Percentiles rank a stretch among this genome's conserved stretches.
Evolutionary conservation across 1,140 invertebrate genomes (phyloP).

Genomic region (Tachypleus tridentatus): DNA sequence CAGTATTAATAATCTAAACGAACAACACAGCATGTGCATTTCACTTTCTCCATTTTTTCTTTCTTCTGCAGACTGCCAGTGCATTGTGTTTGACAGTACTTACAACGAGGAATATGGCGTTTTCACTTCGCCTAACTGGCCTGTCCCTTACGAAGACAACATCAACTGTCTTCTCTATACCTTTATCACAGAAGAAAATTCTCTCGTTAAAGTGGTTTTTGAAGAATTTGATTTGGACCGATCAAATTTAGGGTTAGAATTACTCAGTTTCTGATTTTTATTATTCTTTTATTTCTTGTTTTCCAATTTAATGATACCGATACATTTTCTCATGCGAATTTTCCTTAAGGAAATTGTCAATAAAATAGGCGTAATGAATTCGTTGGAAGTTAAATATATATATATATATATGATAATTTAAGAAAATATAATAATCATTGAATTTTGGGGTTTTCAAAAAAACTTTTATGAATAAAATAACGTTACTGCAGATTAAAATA

Average conservation of each 20-base stretch:
- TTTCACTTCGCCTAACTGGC: constrained; percentile 71
- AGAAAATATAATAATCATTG: too few species aligned
- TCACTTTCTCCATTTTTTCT: too few species aligned
- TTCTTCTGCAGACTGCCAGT: constrained; percentile 53
- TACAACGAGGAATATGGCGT: constrained; percentile 61
- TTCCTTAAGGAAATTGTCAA: background rate
- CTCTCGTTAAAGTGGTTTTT: constrained; percentile 69
- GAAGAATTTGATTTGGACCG: constrained; percentile 50
- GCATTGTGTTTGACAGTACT: constrained; percentile 62
- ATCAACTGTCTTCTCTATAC: constrained; percentile 73
- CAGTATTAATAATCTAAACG: too few species aligned
- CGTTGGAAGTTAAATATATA: background rate
- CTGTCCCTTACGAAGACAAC: constrained; percentile 54
- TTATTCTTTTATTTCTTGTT: background rate
- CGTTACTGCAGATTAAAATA: too few species aligned
- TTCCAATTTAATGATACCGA: background rate
- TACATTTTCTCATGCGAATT: background rate
- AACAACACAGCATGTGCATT: too few species aligned
- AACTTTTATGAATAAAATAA: too few species aligned
- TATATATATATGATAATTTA: too few species aligned
- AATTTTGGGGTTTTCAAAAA: too few species aligned
- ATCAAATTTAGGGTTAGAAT: too few species aligned
- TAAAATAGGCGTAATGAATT: background rate
- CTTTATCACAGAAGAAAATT: constrained; percentile 57
- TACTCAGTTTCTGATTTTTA: too few species aligned